These are phyloP conservation scores for Palythoa grandiflora DNA, from an alignment of 92 coral and sea anemone species.

Conservation along the genomic window DNA sequence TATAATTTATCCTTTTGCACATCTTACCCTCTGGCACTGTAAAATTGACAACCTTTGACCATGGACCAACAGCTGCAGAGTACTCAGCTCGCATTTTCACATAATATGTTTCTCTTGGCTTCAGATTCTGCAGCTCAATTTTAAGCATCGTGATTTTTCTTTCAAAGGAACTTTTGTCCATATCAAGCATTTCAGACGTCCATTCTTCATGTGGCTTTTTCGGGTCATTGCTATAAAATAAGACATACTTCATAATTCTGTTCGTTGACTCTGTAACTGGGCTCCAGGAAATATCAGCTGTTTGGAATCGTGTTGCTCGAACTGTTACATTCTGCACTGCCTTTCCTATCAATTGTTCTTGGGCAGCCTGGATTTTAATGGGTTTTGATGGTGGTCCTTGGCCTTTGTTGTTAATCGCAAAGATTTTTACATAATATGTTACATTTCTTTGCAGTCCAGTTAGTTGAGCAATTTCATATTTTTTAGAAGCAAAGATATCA, in stretches of 20 bases:
- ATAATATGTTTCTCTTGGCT: conserved; percentile 55
- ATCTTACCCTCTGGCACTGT: conserved; percentile 32
- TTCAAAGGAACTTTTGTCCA: conserved; percentile 18
- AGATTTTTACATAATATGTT: conserved; percentile 70
- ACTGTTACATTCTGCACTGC: conserved; percentile 53
- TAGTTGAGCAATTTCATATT: conserved; percentile 26
- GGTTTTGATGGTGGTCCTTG: conserved; percentile 74
- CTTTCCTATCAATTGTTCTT: conserved; percentile 27
- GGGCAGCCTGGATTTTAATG: conserved; percentile 39
- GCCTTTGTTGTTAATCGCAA: conserved; percentile 75
- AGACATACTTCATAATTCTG: conserved; percentile 54
- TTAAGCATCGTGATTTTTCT: conserved; percentile 15
- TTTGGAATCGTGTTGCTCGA: conserved; percentile 2
- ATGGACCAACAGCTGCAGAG: conserved; percentile 67
- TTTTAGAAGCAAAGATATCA: conserved; percentile 37
- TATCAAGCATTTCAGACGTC: conserved; percentile 41
- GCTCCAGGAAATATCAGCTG: conserved; percentile 69
- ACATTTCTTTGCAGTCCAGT: conserved; percentile 53
- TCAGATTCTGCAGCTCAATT: conserved; percentile 18
- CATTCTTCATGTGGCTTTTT: conserved; percentile 56
- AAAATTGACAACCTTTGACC: conserved; percentile 67
- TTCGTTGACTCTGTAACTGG: conserved; percentile 46
- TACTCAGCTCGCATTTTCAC: conserved; percentile 78
- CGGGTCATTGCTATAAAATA: conserved; percentile 56
- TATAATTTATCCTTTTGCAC: background rate